Base-by-base conservation (phyloP, 1,140 invertebrate species). In the Bombus difficillimus region DNA sequence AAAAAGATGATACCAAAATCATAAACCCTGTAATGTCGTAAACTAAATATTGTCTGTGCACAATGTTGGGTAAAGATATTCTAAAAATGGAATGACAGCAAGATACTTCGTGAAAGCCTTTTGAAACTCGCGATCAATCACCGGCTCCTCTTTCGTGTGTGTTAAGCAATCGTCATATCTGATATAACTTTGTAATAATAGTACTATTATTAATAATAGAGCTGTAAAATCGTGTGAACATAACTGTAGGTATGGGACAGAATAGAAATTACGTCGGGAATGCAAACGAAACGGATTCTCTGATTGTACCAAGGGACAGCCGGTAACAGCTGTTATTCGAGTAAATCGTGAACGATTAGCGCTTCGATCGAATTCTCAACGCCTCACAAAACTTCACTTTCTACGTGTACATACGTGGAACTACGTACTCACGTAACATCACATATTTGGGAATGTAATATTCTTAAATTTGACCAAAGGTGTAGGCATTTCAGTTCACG, bases 131-230 rank as follows among this genome's bases (percentile, higher is more conserved):
- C 68, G 28, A 72, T 78, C 43, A 43, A 79, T 76, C 75, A 77
- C 59, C 76, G 62, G 78, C 73, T 85, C 78, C 73, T 57, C 68
- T 88, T 89, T 85, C 64, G 41, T 89, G 69, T 84, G 83, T 59
- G 76, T 88, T 66, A 81, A 81, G 68, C 86, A 81, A 86, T 89
- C 68, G 28, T 71, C 82, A 73, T 80, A 80, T 87, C 75, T 66
- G 71, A 80, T 73, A 57, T 73, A 81, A 81, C 69, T 85, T 81
- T 85, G 71, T 85, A 85, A 66, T 66, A 72, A 81, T 73, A 68
- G 43, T 37, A 80, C 25, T 69, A 82, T 18, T 73, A 62, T 22
- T 64, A 41, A 62, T 32, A 73, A 59, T 34, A 62, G 66, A 18
- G 15, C 39, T 72, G 47, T 83, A 59, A 76, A 83, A 28, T 37